These are phyloP conservation scores for Galagoides demidoff DNA, from an alignment of 2,797 vertebrate genomes.

Conservation along the genomic window DNA sequence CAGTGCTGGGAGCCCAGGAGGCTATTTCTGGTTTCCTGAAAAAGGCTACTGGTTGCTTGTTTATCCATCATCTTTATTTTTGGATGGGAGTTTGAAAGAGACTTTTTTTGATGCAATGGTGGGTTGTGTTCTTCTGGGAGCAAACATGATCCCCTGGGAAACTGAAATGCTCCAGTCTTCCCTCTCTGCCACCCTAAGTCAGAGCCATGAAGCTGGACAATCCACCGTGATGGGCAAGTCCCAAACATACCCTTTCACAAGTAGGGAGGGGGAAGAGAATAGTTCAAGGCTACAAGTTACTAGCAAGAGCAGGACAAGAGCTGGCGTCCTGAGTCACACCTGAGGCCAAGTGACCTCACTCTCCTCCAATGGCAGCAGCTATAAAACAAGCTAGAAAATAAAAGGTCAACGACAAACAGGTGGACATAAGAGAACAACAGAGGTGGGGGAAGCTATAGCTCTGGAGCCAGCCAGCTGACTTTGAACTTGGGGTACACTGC, in stretches of 20 bases:
- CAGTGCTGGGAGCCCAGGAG: not conserved
- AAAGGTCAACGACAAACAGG: not conserved
- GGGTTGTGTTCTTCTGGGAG: conserved; percentile 28
- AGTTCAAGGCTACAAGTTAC: not conserved
- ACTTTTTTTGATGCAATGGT: conserved; percentile 56
- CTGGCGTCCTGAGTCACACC: accelerated
- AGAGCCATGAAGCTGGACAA: not conserved
- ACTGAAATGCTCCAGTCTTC: not conserved
- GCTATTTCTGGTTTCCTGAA: conserved; percentile 58
- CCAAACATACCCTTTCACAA: accelerated
- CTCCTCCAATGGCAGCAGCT: not conserved
- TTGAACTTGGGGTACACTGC: not conserved
- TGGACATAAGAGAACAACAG: accelerated
- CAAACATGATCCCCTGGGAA: conserved; percentile 42
- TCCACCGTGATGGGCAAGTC: not conserved
- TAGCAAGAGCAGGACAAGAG: not conserved
- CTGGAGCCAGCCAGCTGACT: not conserved
- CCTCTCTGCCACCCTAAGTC: not conserved
- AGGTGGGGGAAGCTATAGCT: not conserved
- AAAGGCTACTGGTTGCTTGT: conserved; percentile 47
- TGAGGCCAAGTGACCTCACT: not conserved
- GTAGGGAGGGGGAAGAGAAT: not conserved
- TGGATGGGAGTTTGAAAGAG: conserved; percentile 44
- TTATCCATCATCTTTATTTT: conserved; percentile 61
- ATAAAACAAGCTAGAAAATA: not conserved